Base-by-base conservation (phyloP, 1,140 invertebrate genomes). In the Saccostrea cuccullata region DNA sequence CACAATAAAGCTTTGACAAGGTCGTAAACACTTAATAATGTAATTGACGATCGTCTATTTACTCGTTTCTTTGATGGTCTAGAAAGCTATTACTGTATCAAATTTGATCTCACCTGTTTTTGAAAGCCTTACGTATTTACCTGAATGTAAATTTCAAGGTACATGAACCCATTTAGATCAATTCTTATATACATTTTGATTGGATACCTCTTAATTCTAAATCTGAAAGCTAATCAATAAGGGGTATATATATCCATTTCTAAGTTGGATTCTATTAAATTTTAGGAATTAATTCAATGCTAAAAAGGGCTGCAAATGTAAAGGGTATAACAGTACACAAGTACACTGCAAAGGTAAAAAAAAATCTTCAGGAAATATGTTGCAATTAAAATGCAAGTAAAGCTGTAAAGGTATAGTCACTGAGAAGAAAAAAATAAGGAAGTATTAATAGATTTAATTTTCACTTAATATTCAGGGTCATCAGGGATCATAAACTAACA, bases 1-100 rank as follows among this genome's bases (percentile, higher is more conserved):
- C 30, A 36, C 26, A 40, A 77, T 26, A 77, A 77, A 77, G 12
- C 26, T 17, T 77, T 26, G 26, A 77, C 70, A 77, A 77, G 70
- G 70, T 77, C 23, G 70, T 77, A 77, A 77, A 77, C 70, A 77
- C 70, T 15, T 77, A 77, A 77, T 77, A 77, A 36, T 36, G 26
- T 77, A 77, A 77, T 77, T 77, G 70, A 77, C 26, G 26, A 30
- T 77, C 70, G 30, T 26, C 12, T 77, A 77, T 36, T 12, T 30
- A 77, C 70, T 77, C 13, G 70, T 36, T 77, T 77, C 70, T 77
- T 77, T 77, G 70, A 77, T 77, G 70, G 70, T 77, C 70, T 36
- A 13, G 70, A 77, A 64, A 77, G 70, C 70, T 30, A 77, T 77
- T 77, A 77, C 67, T 30, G 70, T 77, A 77, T 77, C 70, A 77